A percentile compares a stretch with the other conserved stretches of the same genome.
These are phyloP conservation scores for Strigamia transsilvanica DNA, from an alignment of 2,888 invertebrate genomes.

Conservation along the genomic window DNA sequence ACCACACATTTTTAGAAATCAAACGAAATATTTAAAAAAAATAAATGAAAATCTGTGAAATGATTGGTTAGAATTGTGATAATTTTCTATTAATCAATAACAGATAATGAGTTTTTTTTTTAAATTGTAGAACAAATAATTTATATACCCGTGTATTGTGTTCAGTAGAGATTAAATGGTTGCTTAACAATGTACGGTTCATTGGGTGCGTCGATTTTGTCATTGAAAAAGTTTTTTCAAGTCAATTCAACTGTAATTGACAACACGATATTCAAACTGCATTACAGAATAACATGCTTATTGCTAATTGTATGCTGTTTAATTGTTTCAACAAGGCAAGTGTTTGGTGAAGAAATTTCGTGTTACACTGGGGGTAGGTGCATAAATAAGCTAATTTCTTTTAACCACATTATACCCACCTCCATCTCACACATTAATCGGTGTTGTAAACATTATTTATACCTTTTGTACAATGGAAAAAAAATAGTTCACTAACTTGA, in stretches of 20 bases:
- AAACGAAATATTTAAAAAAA: too few species aligned
- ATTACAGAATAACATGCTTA: not conserved
- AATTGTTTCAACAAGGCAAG: not conserved
- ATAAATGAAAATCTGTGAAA: too few species aligned
- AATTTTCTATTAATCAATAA: too few species aligned
- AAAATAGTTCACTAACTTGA: too few species aligned
- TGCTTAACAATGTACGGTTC: not conserved
- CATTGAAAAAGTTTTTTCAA: not conserved
- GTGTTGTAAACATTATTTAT: too few species aligned
- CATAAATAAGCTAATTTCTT: not conserved
- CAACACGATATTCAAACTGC: not conserved
- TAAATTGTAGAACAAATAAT: not conserved
- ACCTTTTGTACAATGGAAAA: too few species aligned
- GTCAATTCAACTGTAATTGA: not conserved
- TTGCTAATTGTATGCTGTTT: not conserved
- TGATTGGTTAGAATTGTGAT: too few species aligned
- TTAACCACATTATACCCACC: too few species aligned
- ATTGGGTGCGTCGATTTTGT: not conserved
- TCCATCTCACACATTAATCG: too few species aligned
- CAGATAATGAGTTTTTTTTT: too few species aligned
- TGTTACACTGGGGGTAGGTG: not conserved
- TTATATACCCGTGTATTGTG: not conserved
- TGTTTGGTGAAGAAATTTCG: not conserved
- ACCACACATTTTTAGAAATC: constrained; percentile 5
- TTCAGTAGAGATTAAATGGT: not conserved